Conservation (phyloP, 2,113 vertebrate genomes). For the Oreochromis tanganicae region DNA sequence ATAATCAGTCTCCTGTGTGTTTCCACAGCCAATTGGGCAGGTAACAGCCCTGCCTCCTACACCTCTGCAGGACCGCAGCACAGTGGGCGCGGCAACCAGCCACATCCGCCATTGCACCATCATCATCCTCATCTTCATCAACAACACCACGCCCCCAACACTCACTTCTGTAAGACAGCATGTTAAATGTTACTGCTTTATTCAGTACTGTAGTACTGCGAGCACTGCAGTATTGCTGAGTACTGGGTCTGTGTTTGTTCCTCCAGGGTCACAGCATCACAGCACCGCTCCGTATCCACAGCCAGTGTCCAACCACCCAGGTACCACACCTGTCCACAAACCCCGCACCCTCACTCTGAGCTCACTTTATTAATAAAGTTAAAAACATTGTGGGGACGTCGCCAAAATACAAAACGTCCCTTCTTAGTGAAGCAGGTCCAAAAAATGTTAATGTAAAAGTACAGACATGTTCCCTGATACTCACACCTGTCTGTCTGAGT, state of each 20-base stretch:
- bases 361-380: background rate
- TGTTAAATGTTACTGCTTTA: background rate
- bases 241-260: background rate
- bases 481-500: background rate
- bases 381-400: background rate
- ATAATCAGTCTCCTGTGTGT: background rate
- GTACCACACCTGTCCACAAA: slow-evolving; percentile 17
- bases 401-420: background rate
- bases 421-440: background rate
- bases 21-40: slow-evolving; percentile 67
- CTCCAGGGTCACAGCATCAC: slow-evolving; percentile 77
- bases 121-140: background rate
- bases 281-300: slow-evolving; percentile 50
- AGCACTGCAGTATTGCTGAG: background rate
- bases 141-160: slow-evolving; percentile 46
- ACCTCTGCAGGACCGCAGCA: slow-evolving; percentile 60
- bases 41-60: slow-evolving; percentile 62
- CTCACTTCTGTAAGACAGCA: slow-evolving; percentile 67
- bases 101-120: slow-evolving; percentile 63
- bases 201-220: background rate
- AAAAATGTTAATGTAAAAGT: background rate
- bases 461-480: background rate
- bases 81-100: slow-evolving; percentile 69
- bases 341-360: background rate
- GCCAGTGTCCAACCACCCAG: slow-evolving; percentile 66